phyloP scores from a whole-genome alignment of 2,113 vertebrate genomes.

The Eolophus roseicapilla region DNA sequence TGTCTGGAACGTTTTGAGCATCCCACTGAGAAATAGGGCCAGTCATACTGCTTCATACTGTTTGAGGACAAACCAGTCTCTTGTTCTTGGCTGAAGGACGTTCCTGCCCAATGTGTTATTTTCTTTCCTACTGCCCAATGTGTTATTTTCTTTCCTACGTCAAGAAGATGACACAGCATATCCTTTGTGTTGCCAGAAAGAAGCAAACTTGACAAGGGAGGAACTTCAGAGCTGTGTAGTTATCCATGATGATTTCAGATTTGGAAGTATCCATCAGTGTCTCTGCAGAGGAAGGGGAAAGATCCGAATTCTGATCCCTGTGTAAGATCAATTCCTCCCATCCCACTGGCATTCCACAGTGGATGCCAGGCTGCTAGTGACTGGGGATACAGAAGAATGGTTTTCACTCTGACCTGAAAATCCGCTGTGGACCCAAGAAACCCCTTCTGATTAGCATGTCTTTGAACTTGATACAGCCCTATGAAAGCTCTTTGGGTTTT shows the following conservation, averaged over 20 bases:
- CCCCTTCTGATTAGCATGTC: not conserved
- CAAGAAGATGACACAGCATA: not conserved
- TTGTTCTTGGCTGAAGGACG: not conserved
- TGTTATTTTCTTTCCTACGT: not conserved
- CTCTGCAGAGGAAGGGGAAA: not conserved
- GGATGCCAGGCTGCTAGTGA: not conserved
- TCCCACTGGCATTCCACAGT: not conserved
- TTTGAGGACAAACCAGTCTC: not conserved
- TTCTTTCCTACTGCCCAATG: not conserved
- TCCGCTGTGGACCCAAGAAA: not conserved
- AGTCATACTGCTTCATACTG: rapidly evolving
- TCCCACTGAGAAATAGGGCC: not conserved
- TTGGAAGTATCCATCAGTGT: not conserved
- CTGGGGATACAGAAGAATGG: not conserved
- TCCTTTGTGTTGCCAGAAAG: not conserved
- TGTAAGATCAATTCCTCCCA: not conserved
- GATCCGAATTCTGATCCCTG: rapidly evolving
- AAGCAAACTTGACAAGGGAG: not conserved
- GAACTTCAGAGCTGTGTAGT: not conserved
- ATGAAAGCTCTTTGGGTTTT: not conserved
- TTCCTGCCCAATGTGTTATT: not conserved
- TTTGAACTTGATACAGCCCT: not conserved
- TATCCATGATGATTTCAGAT: not conserved
- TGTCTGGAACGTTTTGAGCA: not conserved
- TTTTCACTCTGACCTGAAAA: not conserved